Base-by-base conservation (phyloP, 2,888 invertebrate genomes). In the Gari tellinella region DNA sequence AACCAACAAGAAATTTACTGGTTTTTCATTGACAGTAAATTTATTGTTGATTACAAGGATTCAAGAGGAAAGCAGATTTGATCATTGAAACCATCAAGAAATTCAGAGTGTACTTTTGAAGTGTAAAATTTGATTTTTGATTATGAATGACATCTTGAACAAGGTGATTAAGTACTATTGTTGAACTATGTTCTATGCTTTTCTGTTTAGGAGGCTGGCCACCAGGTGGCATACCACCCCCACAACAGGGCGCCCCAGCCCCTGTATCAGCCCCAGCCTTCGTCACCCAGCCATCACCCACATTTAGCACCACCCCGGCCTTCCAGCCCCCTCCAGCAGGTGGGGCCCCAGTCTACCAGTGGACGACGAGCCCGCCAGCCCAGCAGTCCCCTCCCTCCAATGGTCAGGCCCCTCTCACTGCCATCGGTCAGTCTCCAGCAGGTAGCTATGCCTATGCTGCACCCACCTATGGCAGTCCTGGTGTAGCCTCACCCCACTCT, bases 131-230 rank as follows among this genome's bases (percentile, higher is more conserved):
- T n/a, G n/a, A n/a, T n/a, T n/a, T n/a, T n/a, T n/a, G n/a, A n/a
- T n/a, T n/a, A n/a, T n/a, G n/a, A n/a, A n/a, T n/a, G n/a, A n/a
- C n/a, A n/a, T n/a, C n/a, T n/a, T n/a, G n/a, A n/a, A n/a, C n/a
- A n/a, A n/a, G n/a, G n/a, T n/a, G n/a, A n/a, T n/a, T n/a, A n/a
- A n/a, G n/a, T n/a, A n/a, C n/a, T n/a, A 7, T 31, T 31, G 10
- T 31, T 31, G 10, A 31, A 31, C 31, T 4, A 31, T 31, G 31
- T 14, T 43, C 43, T 43, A 5, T 43, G 3, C 15, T 19, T 12
- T 40, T 17, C 51, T 25, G 53, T 56, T 40, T 57, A 75, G 79
- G 76, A 37, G 70, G 61, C 45, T 81, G 80, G 78, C 80, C 82
- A 31, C 76, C 76, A 45, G 74, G 56, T 31, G 68, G 60, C 57